Percentiles rank a stretch among this genome's conserved stretches.
Conservation (phyloP, 2,797 vertebrate species). For the Muscicapa striata region DNA sequence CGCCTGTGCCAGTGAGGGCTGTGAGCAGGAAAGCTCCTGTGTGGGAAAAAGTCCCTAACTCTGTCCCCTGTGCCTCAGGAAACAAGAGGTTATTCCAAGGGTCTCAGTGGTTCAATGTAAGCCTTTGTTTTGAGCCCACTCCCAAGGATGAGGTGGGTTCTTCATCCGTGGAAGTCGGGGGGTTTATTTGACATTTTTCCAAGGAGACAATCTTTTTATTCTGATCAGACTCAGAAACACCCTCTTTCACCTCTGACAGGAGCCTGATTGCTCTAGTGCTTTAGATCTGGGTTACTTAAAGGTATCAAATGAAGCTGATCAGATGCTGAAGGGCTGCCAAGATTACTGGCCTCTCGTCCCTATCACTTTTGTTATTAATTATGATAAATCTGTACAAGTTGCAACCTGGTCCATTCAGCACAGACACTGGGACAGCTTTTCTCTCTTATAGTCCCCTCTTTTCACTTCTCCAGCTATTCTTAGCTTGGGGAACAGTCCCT, state of each 20-base stretch:
- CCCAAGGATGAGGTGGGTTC: background rate
- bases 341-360: slow-evolving; percentile 34
- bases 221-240: slow-evolving; percentile 66
- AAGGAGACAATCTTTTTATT: slow-evolving; percentile 7
- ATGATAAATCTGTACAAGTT: slow-evolving; percentile 62
- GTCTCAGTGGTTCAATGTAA: fast-evolving
- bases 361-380: slow-evolving; percentile 64
- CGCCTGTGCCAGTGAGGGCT: fast-evolving
- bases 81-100: background rate
- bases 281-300: slow-evolving; percentile 53
- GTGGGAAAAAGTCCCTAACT: background rate
- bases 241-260: slow-evolving; percentile 61
- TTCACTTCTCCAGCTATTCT: slow-evolving; percentile 55
- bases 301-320: slow-evolving; percentile 42
- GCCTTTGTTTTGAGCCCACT: background rate
- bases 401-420: background rate
- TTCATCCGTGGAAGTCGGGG: background rate
- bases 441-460: background rate
- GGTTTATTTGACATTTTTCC: background rate
- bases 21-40: background rate
- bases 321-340: slow-evolving; percentile 69
- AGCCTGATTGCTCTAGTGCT: slow-evolving; percentile 64
- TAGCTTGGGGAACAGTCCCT: slow-evolving; percentile 38
- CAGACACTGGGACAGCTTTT: slow-evolving; percentile 17
- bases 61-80: background rate